Base-by-base conservation (phyloP, 2,797 vertebrate genomes). In the Myripristis murdjan region DNA sequence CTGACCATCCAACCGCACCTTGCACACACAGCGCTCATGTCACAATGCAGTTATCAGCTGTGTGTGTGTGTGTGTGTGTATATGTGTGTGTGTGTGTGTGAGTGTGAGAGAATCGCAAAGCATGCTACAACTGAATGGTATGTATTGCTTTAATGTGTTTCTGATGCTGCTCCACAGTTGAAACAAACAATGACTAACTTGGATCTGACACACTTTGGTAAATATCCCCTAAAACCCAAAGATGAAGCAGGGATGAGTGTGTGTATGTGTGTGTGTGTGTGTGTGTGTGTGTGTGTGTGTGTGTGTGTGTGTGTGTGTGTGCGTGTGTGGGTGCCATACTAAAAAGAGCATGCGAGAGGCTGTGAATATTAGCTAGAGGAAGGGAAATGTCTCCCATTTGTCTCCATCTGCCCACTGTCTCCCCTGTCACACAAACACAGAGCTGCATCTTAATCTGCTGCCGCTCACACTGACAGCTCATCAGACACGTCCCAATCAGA, bases 331-430 rank as follows among this genome's bases (percentile, higher is more conserved):
- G 22, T 24, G 31, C 39, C 16, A 12, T 3, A 23, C 51, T 69
- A 55, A 72, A 62, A 72, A n/a, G 69, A 68, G 58, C 62, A 22
- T 23, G 37, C 3, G 65, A 47, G 51, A 0, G 5, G 37, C 43
- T 58, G 63, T 44, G 39, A 78, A 48, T 56, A 63, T 58, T 64
- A 51, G 73, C 47, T n/a, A 76, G 79, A 86, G 74, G 81, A 79
- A 57, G 68, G 63, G 35, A 77, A 70, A 87, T 64, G 31, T 52
- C 76, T 77, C 74, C 69, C 77, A 89, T 93, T 90, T 83, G 82
- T 91, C 87, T 92, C 83, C 74, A 90, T 90, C 85, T 82, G 79
- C 68, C 70, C 67, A 79, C 55, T 24, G 39, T 83, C 83, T 85
- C 57, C 15, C 47, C 70, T 70, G 82, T 78, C 81, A 7, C 33